Evolutionary conservation across 2,797 vertebrate species (phyloP), one percentile per base, ranked within the genome.

Genomic region (Xerus rutilus): DNA sequence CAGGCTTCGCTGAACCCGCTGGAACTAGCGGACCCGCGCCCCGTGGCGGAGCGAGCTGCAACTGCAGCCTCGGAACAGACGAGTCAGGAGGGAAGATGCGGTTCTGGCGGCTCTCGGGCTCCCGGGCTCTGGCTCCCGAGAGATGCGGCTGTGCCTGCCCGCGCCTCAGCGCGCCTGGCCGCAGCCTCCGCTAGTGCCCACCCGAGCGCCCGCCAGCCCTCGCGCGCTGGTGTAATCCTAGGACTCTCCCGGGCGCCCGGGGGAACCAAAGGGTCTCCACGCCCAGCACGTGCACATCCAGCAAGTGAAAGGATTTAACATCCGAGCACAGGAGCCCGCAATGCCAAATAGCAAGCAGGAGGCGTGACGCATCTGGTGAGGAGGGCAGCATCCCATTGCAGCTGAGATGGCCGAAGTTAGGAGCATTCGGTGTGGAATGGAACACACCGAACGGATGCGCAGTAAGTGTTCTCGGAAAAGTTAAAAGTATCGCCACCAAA

Each of bases 1-100:
- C 64, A 0, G 64, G 3, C 18, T 0, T 0, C 0, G 43, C 28
- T 11, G 54, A 72, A 28, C 23, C 7, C 74, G 1, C 17, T 10
- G 45, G 20, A 49, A 49, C 43, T 0, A 0, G n/a, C 2, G 0
- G 6, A 14, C 20, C 0, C 9, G 74, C 30, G 39, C 93, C 88
- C 7, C 28, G 0, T 5, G 67, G 67, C 18, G 39, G 95, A 64
- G 47, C 0, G 7, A 47, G 49, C 83, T 5, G 70, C 7, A 90
- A 28, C 17, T 30, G 15, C 82, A 62, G 62, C 7, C 23, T 43
- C 28, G 21, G 17, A 17, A 1, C 12, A 3, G 45, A 6, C 0
- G 43, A 39, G 6, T 23, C 7, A 0, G 7, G 17, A 5, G 39
- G 15, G 2, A 21, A 85, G 65, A 47, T 1, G 25, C 3, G 2